Evolutionary conservation across 2,888 invertebrate species (phyloP), one percentile per base, ranked within the genome.

Genomic region (Tiliacea aurago): DNA sequence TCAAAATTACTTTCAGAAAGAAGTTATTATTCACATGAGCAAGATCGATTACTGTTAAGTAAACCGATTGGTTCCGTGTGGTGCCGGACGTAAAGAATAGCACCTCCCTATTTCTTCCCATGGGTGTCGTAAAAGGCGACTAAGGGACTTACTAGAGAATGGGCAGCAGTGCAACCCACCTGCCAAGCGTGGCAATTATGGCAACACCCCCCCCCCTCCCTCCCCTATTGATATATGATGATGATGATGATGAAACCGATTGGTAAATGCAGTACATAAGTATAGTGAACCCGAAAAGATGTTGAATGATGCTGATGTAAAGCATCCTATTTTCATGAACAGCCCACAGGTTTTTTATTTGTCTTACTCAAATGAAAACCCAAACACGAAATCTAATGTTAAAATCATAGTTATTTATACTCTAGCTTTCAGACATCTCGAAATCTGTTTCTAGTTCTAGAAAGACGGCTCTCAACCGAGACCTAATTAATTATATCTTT

Each of bases 401-500:
- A 67, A 33, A 18, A 68, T 28, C 20, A 37, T 28, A 1, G 1
- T n/a, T 11, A 41, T 7, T 7, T 28, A 7, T 6, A 37, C 2
- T 4, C n/a, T 66, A 49, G 37, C 15, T 41, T 70, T 28, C 13
- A 43, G 49, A 41, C n/a, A 7, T 15, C 15, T n/a, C 20, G 23
- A 49, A 56, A 49, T 64, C 41, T 41, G 10, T 55, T 33, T 3
- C 33, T 55, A 18, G 64, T 41, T 64, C 28, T 73, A 55, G 28
- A 41, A 55, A 47, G n/a, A 11, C 11, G 13, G 10, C 4, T 43
- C 13, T 20, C 4, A 18, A 4, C 18, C 18, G 15, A 37, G 11
- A 59, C 47, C n/a, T 49, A 55, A 73, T 55, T 64, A n/a, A 64
- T 64, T 49, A 67, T 10, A 33, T 56, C 2, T 6, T 6, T 23